A percentile compares a stretch with the other conserved stretches of the same genome.
Conservation (phyloP, 2,797 vertebrate genomes). For the Setipinna tenuifilis region DNA sequence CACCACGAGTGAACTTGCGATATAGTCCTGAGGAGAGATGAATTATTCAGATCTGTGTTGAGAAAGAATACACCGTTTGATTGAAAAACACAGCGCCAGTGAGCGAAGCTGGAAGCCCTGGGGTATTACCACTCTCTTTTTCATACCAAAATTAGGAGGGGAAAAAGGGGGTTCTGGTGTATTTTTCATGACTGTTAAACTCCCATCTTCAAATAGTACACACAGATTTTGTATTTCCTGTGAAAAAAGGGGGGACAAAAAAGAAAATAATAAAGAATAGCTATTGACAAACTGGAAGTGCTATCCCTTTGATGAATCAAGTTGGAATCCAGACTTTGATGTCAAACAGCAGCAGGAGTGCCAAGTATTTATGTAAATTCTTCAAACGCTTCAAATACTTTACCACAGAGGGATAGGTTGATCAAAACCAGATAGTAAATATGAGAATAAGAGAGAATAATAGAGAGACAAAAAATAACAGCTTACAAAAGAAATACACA, state of each 20-base stretch:
- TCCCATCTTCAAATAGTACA: background rate
- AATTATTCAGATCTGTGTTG: background rate
- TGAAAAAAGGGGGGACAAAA: background rate
- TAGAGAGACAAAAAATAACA: too few relatives aligned
- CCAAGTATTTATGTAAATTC: constrained; percentile 1
- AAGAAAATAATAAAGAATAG: background rate
- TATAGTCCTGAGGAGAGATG: background rate
- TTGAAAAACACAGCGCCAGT: background rate
- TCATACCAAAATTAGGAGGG: background rate
- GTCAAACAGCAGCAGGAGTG: background rate
- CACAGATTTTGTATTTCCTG: background rate
- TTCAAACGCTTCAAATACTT: background rate
- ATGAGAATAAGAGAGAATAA: too few relatives aligned
- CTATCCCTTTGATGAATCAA: constrained; percentile 1
- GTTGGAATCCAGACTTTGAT: background rate
- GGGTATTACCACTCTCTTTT: background rate
- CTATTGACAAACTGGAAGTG: constrained; percentile 10
- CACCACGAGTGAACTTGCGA: background rate
- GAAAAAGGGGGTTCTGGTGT: background rate
- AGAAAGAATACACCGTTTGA: background rate
- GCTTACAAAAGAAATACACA: too few relatives aligned
- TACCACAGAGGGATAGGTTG: background rate
- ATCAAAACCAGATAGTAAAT: background rate
- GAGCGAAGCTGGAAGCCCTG: background rate
- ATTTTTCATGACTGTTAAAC: constrained; percentile 12